Evolutionary conservation across 2,888 invertebrate species (phyloP).

Genomic region (Hipparchia sbordonii): DNA sequence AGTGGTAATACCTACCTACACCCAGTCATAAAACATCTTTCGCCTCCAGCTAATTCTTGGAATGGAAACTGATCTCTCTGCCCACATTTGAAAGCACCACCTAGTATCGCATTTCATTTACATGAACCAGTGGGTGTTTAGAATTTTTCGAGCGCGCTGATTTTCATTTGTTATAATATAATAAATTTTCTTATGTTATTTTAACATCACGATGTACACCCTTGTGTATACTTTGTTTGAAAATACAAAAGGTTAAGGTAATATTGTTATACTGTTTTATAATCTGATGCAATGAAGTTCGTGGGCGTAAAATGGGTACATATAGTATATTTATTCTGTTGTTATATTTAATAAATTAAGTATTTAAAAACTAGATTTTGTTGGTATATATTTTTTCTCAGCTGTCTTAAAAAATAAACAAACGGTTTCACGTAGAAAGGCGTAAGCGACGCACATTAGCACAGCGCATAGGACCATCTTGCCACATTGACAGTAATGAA

Average conservation of each 20-base stretch:
- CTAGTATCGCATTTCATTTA: neutral
- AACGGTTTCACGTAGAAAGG: no score
- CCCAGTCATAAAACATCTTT: neutral
- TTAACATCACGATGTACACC: constrained; percentile 5
- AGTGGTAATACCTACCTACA: no score
- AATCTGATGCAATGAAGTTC: neutral
- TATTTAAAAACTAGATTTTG: neutral
- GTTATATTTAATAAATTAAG: neutral
- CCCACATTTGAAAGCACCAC: neutral
- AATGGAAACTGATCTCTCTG: neutral
- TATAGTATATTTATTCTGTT: no score
- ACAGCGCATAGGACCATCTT: no score
- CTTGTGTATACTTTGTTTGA: neutral
- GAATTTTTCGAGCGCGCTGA: neutral
- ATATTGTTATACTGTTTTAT: neutral
- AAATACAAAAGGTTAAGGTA: constrained; percentile 7
- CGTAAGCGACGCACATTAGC: no score
- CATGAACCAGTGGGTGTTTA: constrained; percentile 4
- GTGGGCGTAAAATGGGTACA: neutral
- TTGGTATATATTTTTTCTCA: no score
- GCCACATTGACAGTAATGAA: no score
- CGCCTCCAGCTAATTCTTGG: neutral
- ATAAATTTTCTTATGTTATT: constrained; percentile 1
- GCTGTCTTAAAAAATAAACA: no score
- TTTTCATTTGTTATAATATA: neutral